phyloP scores from a whole-genome alignment of 1,140 invertebrate species.

The Bombus balteatus region DNA sequence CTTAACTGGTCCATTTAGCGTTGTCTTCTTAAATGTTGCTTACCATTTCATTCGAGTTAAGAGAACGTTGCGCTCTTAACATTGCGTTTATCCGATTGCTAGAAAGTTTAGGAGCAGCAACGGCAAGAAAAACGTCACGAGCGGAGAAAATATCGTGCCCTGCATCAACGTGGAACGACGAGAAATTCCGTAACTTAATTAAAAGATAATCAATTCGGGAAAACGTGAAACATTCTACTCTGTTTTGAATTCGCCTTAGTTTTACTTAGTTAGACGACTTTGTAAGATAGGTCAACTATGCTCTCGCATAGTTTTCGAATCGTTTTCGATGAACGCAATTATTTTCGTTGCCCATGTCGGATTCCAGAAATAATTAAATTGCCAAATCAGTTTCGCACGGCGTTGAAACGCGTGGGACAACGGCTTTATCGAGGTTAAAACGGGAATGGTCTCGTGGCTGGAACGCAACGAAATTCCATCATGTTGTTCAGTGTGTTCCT shows the following conservation, averaged over 20 bases:
- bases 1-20: not conserved
- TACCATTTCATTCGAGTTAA: not conserved
- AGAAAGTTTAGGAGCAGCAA: not conserved
- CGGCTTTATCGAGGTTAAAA: not conserved
- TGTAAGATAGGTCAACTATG: no score
- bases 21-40: not conserved
- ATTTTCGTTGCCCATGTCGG: not conserved
- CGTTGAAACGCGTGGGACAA: constrained; percentile 2
- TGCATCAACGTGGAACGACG: not conserved
- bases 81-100: not conserved
- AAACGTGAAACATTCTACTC: not conserved
- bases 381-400: constrained; percentile 22
- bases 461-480: constrained; percentile 30
- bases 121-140: not conserved
- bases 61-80: not conserved
- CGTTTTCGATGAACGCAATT: constrained; percentile 28
- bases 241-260: not conserved
- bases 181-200: constrained; percentile 27
- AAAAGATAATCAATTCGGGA: constrained; percentile 20
- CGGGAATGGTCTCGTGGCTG: not conserved
- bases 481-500: not conserved
- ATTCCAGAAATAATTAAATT: constrained; percentile 47
- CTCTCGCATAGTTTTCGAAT: not conserved
- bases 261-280: no score
- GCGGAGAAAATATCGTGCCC: not conserved